phyloP scores from a whole-genome alignment of 2,797 vertebrate species.

The Thamnophis elegans region DNA sequence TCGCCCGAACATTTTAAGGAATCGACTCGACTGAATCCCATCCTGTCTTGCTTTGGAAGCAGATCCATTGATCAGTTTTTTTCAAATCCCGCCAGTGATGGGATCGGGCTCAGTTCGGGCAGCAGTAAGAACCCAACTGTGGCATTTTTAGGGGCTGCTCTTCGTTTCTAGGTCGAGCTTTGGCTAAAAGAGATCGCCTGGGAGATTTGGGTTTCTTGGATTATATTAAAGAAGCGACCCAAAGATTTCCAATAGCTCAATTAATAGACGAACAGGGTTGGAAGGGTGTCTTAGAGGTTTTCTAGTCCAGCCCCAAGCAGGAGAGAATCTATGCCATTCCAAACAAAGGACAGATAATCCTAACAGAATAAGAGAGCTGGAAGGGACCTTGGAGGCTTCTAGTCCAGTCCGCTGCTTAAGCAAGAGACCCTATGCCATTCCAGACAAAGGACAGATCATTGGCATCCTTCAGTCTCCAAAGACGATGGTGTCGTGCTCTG shows the following conservation, averaged over 20 bases:
- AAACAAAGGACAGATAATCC: no score
- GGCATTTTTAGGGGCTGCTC: fast-evolving
- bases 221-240: neutral
- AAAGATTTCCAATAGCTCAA: neutral
- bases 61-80: neutral
- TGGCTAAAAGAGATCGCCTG: neutral
- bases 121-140: neutral
- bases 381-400: no score
- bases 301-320: no score
- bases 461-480: no score
- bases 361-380: no score
- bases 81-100: neutral
- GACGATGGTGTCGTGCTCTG: no score
- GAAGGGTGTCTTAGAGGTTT: no score
- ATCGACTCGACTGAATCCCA: neutral
- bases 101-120: neutral
- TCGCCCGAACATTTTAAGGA: neutral
- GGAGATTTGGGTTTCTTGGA: neutral
- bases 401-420: no score
- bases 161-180: neutral
- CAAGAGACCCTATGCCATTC: no score
- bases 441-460: no score
- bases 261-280: neutral
- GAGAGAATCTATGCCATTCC: no score
- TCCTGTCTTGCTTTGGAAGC: neutral